Evolutionary conservation across 2,888 invertebrate genomes (phyloP).

Genomic region (Tanytarsus gracilentus): DNA sequence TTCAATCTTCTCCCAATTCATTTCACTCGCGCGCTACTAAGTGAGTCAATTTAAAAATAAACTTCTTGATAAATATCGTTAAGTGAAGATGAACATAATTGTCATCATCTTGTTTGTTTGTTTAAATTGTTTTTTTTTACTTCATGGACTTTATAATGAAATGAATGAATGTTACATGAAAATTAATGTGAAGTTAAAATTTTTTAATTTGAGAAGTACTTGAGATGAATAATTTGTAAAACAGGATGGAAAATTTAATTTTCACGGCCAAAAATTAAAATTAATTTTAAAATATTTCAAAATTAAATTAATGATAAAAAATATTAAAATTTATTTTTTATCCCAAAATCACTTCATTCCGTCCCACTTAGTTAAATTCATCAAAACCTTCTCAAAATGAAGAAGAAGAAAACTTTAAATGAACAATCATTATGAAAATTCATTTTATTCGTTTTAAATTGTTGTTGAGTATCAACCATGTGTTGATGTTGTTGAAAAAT

Average conservation of each 20-base stretch:
- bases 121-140: constrained; percentile 10
- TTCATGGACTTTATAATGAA: background rate
- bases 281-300: no score
- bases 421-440: constrained; percentile 21
- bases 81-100: constrained; percentile 6
- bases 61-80: background rate
- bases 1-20: background rate
- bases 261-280: no score
- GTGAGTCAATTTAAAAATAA: background rate
- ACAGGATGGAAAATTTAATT: no score
- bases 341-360: no score
- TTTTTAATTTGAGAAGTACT: no score
- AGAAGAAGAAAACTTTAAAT: no score
- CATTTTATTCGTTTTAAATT: constrained; percentile 23
- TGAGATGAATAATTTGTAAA: no score
- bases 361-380: no score
- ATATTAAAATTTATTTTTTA: no score
- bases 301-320: no score
- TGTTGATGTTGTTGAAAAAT: constrained; percentile 1
- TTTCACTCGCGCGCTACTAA: background rate
- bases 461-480: constrained; percentile 14
- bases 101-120: constrained; percentile 20
- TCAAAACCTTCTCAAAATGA: no score
- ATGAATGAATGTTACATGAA: background rate
- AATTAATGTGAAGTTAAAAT: no score